Evolutionary conservation across 1,140 invertebrate species (phyloP).

Genomic region (Condylostylus longicornis): DNA sequence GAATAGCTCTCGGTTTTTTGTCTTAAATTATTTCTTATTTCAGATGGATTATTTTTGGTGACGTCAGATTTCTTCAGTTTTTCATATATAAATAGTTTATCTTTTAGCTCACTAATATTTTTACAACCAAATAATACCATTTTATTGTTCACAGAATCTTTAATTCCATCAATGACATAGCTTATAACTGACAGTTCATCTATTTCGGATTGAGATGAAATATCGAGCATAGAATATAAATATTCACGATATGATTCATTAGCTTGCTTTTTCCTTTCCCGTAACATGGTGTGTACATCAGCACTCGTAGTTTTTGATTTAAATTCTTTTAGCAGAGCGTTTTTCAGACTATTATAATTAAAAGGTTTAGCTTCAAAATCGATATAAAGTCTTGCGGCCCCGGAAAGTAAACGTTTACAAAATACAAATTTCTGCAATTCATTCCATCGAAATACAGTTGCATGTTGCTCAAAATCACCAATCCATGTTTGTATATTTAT

Average conservation of each 20-base stretch:
- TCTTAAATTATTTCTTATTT: too few species aligned
- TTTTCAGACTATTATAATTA: neutral
- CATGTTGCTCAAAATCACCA: slow-evolving; percentile 17
- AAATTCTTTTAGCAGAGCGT: slow-evolving; percentile 1
- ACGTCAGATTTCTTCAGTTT: too few species aligned
- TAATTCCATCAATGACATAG: neutral
- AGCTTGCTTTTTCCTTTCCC: neutral
- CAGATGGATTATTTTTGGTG: too few species aligned
- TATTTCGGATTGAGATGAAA: neutral
- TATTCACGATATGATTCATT: neutral
- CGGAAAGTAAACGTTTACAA: slow-evolving; percentile 13
- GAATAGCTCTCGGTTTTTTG: too few species aligned
- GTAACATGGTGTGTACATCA: neutral
- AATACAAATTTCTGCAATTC: slow-evolving; percentile 19
- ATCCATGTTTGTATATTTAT: slow-evolving; percentile 12
- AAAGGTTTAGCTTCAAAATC: slow-evolving; percentile 4
- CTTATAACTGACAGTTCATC: neutral
- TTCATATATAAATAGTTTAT: neutral
- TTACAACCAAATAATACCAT: too few species aligned
- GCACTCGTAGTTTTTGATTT: neutral
- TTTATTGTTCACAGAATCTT: neutral
- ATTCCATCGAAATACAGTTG: slow-evolving; percentile 11
- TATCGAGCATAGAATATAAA: neutral
- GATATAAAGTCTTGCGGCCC: slow-evolving; percentile 12
- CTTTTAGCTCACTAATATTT: neutral